Base-by-base conservation (phyloP, 2,888 invertebrate species). In the Heliconius hortense region DNA sequence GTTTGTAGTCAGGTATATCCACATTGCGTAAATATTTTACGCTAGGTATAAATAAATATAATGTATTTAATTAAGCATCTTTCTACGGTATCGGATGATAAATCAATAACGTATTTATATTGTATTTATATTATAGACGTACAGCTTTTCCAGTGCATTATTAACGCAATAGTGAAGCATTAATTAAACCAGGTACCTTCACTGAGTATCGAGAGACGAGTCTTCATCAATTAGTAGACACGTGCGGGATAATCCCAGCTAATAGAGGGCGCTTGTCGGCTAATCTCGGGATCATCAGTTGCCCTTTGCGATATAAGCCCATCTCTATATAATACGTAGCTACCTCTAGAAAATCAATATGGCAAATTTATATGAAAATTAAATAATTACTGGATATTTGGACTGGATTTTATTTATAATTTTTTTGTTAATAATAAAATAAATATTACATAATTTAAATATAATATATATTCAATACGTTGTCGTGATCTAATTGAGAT, bases 171-270 rank as follows among this genome's bases (percentile, higher is more conserved):
- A 69, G 7, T n/a, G n/a, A 69, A 10, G 39, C 59, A 26, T 60
- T 39, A 62, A 71, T 62, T 71, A 71, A 43, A 26, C 43, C 71
- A 43, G 71, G 71, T 71, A 72, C 62, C 18, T 18, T 60, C 60
- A 26, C 60, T 71, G 8, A 71, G 24, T 39, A 60, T 60, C 15
- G 26, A 31, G 59, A 72, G 24, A 66, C 26, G 78, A 78, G 64
- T 66, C 74, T 72, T 79, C 79, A 81, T 79, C 88, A 89, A 90
- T 88, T 88, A 87, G 74, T 77, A 64, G 90, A 81, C 93, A 93
- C 93, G 93, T 93, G 93, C 85, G 82, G 87, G 91, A 90, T 93
- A 91, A 94, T 92, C 93, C 89, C 80, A 78, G 82, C 87, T 94
- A 93, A 94, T 93, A 92, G 92, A 86, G 85, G 85, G 88, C 89